Evolutionary conservation across 2,888 invertebrate species (phyloP).

Genomic region (Eucera pruinosa): DNA sequence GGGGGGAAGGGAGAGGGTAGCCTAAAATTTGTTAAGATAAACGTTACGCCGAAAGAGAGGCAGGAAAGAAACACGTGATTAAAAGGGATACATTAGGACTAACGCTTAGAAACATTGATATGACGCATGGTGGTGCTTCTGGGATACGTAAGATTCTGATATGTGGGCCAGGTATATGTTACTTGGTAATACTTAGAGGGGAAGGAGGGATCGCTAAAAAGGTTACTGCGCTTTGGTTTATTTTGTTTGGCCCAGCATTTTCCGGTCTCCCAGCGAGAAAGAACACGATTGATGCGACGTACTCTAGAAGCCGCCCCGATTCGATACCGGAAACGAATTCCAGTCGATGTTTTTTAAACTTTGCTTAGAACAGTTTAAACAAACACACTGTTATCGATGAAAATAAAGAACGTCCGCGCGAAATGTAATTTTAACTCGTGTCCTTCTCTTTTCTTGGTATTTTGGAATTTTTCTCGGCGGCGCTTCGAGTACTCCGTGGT

Average conservation of each 20-base stretch:
- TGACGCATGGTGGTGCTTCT: constrained; percentile 77
- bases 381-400: neutral
- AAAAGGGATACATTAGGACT: constrained; percentile 39
- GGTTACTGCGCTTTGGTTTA: constrained; percentile 78
- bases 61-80: constrained; percentile 22
- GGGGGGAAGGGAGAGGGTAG: constrained; percentile 2
- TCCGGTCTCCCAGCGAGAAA: constrained; percentile 9
- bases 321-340: too few species aligned
- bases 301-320: too few species aligned
- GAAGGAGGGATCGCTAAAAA: constrained; percentile 76
- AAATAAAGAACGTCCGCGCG: neutral
- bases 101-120: constrained; percentile 82
- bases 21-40: constrained; percentile 4
- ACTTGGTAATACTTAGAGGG: constrained; percentile 81
- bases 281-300: constrained; percentile 17
- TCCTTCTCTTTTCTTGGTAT: neutral
- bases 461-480: neutral
- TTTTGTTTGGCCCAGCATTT: constrained; percentile 64
- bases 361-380: neutral
- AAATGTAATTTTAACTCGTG: neutral
- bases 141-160: constrained; percentile 82
- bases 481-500: constrained; percentile 27
- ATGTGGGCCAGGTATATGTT: constrained; percentile 81
- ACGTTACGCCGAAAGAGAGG: constrained; percentile 27
- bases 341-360: neutral